Evolutionary conservation across 2,888 invertebrate genomes (phyloP).

Genomic region (Ophion ellenae): DNA sequence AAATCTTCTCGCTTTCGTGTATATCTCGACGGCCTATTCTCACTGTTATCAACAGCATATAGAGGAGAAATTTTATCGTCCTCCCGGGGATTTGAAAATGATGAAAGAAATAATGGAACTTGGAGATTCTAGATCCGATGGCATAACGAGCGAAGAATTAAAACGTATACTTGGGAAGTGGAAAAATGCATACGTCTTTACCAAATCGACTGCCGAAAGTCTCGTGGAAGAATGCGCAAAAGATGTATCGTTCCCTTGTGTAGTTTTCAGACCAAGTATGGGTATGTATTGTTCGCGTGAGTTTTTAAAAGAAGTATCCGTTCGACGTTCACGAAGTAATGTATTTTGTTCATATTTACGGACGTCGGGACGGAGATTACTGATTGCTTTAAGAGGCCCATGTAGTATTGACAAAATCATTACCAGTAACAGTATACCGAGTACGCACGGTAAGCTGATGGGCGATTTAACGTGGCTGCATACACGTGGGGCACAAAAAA

Average conservation of each 20-base stretch:
- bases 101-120: slow-evolving; percentile 70
- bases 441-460: no score
- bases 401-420: no score
- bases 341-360: no score
- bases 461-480: no score
- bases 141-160: slow-evolving; percentile 66
- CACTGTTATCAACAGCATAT: slow-evolving; percentile 68
- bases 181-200: slow-evolving; percentile 72
- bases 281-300: slow-evolving; percentile 64
- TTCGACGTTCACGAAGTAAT: no score
- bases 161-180: slow-evolving; percentile 69
- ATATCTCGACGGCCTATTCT: slow-evolving; percentile 75
- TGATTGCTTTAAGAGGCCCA: no score
- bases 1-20: slow-evolving; percentile 70
- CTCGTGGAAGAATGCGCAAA: slow-evolving; percentile 71
- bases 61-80: slow-evolving; percentile 74
- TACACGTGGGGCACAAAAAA: no score
- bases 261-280: slow-evolving; percentile 74
- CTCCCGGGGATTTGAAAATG: slow-evolving; percentile 73
- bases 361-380: no score
- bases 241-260: slow-evolving; percentile 68
- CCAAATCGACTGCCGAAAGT: slow-evolving; percentile 74
- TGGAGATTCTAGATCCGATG: slow-evolving; percentile 50
- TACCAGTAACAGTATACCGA: no score
- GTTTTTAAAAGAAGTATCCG: background rate